phyloP scores from a whole-genome alignment of 2,888 invertebrate genomes.

The Pristionchus japonicus region DNA sequence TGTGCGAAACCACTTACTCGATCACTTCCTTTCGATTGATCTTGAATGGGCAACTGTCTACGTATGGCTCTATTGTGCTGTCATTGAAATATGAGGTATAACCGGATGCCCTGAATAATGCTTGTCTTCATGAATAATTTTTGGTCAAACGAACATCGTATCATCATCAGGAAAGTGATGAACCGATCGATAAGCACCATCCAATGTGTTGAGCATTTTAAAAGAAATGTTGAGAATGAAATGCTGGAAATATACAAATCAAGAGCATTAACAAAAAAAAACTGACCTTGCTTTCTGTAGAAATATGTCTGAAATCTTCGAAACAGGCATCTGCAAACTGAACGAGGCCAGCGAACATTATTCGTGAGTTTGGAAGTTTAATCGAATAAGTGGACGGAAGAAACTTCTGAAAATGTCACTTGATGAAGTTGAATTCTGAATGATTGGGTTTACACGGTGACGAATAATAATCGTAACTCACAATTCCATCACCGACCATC shows the following conservation, averaged over 20 bases:
- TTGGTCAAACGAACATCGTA: not conserved
- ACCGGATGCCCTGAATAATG: not conserved
- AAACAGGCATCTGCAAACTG: not conserved
- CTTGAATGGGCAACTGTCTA: not conserved
- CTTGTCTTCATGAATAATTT: not conserved
- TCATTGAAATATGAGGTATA: not conserved
- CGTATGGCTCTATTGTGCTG: not conserved
- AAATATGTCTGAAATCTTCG: not conserved
- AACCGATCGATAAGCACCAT: not conserved
- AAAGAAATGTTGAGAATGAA: not conserved
- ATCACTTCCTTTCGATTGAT: constrained; percentile 3
- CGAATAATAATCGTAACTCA: too few species aligned
- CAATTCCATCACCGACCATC: constrained; percentile 1
- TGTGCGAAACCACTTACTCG: too few species aligned
- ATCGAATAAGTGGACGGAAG: not conserved
- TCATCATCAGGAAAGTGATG: constrained; percentile 6
- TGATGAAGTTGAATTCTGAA: too few species aligned
- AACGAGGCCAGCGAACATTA: constrained; percentile 2
- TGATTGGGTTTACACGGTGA: too few species aligned
- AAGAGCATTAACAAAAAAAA: not conserved
- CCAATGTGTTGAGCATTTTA: not conserved
- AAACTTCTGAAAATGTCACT: not conserved
- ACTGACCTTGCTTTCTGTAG: not conserved
- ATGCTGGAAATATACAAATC: not conserved
- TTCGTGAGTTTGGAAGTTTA: not conserved